phyloP scores from a whole-genome alignment of 2,888 invertebrate species.

The Orthosia incerta region DNA sequence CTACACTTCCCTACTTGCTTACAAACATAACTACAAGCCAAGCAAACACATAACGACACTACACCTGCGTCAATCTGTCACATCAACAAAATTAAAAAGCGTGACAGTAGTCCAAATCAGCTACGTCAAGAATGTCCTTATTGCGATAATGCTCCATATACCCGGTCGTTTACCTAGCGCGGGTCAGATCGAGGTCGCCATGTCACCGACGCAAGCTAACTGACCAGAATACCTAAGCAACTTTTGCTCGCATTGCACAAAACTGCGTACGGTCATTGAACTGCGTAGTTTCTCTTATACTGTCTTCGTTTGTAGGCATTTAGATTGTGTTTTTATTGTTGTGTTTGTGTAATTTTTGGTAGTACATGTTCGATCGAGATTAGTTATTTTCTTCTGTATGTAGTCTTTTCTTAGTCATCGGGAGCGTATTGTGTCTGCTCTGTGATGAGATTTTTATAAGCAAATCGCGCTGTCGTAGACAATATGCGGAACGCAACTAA shows the following conservation, averaged over 20 bases:
- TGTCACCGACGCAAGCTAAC: slow-evolving; percentile 72
- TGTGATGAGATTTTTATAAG: neutral
- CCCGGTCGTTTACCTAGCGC: slow-evolving; percentile 76
- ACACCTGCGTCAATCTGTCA: slow-evolving; percentile 5
- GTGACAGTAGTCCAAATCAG: slow-evolving; percentile 40
- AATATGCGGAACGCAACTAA: neutral
- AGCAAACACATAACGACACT: neutral
- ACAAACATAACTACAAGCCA: neutral
- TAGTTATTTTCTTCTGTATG: neutral
- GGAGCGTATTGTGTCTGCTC: neutral
- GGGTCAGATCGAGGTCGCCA: slow-evolving; percentile 81
- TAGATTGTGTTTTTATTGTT: slow-evolving; percentile 43
- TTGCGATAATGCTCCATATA: slow-evolving; percentile 69
- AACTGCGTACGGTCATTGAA: slow-evolving; percentile 78
- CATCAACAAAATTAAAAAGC: slow-evolving; percentile 40
- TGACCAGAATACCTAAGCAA: slow-evolving; percentile 81
- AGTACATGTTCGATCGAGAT: neutral
- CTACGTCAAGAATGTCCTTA: slow-evolving; percentile 66
- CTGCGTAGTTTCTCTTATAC: slow-evolving; percentile 68
- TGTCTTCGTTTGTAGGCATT: slow-evolving; percentile 54
- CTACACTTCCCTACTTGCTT: neutral
- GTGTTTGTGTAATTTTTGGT: slow-evolving; percentile 17
- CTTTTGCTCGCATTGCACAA: slow-evolving; percentile 81
- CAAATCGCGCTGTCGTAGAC: neutral
- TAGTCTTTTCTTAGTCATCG: neutral